These are phyloP conservation scores for Callithrix jacchus DNA, from an alignment of 2,113 vertebrate species.

Conservation along the genomic window DNA sequence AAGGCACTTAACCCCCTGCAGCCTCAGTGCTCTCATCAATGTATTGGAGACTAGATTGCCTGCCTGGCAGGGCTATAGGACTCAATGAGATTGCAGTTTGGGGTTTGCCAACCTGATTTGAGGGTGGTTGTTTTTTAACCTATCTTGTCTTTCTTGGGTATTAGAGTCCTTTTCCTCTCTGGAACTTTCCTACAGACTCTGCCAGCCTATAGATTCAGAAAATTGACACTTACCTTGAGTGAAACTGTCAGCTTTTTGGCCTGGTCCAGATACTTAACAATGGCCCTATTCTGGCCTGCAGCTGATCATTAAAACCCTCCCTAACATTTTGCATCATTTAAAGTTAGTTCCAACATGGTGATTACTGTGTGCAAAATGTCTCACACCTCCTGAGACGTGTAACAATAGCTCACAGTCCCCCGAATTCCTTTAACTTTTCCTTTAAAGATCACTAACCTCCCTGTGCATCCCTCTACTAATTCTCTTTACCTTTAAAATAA, in stretches of 20 bases:
- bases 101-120: neutral
- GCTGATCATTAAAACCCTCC: conserved; percentile 48
- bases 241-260: conserved; percentile 41
- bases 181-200: neutral
- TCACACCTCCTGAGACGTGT: neutral
- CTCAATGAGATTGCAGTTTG: neutral
- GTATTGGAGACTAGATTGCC: rapidly evolving
- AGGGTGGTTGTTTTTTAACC: neutral
- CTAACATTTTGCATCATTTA: conserved; percentile 30
- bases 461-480: neutral
- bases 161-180: neutral
- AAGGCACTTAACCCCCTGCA: neutral
- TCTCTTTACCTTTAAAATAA: conserved; percentile 42
- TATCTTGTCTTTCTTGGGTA: neutral
- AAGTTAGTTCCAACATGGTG: neutral
- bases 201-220: conserved; percentile 14
- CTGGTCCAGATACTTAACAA: neutral
- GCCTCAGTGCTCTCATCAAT: neutral
- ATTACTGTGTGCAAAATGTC: neutral
- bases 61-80: neutral
- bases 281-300: conserved; percentile 19
- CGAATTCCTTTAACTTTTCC: conserved; percentile 28
- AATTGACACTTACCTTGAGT: conserved; percentile 53
- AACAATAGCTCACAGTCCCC: neutral
- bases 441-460: neutral